A percentile compares a stretch with the other conserved stretches of the same genome.
Evolutionary conservation across 1,140 invertebrate genomes (phyloP).

Genomic region (Platyura marginata): DNA sequence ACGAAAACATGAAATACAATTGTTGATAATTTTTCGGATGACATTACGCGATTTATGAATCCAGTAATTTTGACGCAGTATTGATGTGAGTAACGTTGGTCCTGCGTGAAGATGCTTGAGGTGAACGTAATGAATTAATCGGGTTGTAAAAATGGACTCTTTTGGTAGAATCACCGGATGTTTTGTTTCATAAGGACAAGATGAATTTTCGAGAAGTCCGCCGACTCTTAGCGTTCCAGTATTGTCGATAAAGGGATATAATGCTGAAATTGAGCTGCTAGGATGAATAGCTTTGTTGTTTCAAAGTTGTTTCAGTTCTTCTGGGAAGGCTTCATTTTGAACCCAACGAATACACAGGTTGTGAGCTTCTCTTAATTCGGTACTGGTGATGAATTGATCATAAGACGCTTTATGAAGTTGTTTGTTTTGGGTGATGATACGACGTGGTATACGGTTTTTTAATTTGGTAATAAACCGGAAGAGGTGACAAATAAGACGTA

Average conservation of each 20-base stretch:
- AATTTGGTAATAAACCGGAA: too few species aligned
- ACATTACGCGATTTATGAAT: not conserved
- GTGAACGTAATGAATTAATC: not conserved
- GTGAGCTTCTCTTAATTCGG: too few species aligned
- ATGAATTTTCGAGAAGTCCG: not conserved
- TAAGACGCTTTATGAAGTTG: too few species aligned
- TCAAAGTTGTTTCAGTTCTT: too few species aligned
- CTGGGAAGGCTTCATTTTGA: too few species aligned
- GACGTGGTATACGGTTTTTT: too few species aligned
- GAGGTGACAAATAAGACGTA: too few species aligned
- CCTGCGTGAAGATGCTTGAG: not conserved
- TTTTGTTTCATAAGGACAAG: not conserved
- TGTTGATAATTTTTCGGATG: not conserved
- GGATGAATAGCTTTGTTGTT: not conserved
- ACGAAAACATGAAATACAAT: not conserved
- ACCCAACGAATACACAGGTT: too few species aligned
- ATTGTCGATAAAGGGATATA: not conserved
- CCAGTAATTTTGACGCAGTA: not conserved
- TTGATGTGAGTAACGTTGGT: not conserved
- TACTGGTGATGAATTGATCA: too few species aligned
- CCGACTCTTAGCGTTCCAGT: not conserved
- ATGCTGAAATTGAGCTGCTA: not conserved
- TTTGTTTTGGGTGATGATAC: too few species aligned
- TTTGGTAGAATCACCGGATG: not conserved
- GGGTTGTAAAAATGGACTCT: not conserved